phyloP scores from a whole-genome alignment of 37 sponge, comb jelly and placozoan species.

The Eunapius fragilis region DNA sequence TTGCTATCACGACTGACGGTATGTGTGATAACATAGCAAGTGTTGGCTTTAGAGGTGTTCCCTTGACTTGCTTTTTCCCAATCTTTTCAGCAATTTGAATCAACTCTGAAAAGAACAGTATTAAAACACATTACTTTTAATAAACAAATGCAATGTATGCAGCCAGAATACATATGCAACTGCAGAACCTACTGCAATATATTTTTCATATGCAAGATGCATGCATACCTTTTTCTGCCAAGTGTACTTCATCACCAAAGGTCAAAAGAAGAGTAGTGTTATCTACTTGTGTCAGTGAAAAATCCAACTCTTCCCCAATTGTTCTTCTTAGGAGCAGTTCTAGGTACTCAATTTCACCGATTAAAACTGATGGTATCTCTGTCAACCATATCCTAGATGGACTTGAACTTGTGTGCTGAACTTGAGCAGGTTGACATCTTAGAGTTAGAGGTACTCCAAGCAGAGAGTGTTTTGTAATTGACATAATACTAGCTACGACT shows the following conservation, averaged over 20 bases:
- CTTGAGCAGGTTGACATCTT: not conserved
- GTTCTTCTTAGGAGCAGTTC: not conserved
- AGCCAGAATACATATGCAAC: no score
- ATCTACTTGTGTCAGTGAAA: not conserved
- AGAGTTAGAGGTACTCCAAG: not conserved
- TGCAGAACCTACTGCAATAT: no score
- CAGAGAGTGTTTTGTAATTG: not conserved
- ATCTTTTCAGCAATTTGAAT: not conserved
- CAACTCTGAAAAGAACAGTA: not conserved
- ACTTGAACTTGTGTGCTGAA: not conserved
- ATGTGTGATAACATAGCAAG: not conserved
- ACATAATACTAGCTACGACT: not conserved
- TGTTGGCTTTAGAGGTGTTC: not conserved
- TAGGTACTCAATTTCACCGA: not conserved
- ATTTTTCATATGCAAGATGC: no score
- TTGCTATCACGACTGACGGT: not conserved
- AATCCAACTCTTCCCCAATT: not conserved
- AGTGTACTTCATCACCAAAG: not conserved
- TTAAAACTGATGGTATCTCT: not conserved
- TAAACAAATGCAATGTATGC: no score
- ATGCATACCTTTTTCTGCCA: not conserved
- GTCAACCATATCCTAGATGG: not conserved
- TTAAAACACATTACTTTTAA: not conserved
- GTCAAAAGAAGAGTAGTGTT: not conserved
- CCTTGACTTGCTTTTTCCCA: not conserved